Evolutionary conservation across 2,888 invertebrate species (phyloP).

Genomic region (Camptogramma bilineatum): DNA sequence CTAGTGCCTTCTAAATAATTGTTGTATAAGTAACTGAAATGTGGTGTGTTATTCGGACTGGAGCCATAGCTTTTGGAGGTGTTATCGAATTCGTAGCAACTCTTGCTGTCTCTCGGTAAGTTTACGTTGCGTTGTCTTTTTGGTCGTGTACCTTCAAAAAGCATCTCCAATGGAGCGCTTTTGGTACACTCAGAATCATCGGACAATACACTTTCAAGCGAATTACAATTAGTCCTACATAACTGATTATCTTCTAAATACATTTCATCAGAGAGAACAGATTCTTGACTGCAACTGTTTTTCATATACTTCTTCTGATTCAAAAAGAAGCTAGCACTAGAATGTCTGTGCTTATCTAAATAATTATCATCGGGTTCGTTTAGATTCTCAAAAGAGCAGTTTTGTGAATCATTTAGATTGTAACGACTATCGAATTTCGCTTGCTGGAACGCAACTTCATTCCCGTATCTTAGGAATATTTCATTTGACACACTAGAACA

Average conservation of each 20-base stretch:
- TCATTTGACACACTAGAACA: conserved; percentile 82
- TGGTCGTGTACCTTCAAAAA: conserved; percentile 86
- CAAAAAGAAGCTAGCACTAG: conserved; percentile 93
- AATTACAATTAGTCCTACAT: conserved; percentile 89
- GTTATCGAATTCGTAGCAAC: conserved; percentile 82
- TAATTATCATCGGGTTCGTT: conserved; percentile 66
- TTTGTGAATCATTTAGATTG: conserved; percentile 78
- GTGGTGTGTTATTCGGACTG: conserved; percentile 85
- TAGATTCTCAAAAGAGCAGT: conserved; percentile 78
- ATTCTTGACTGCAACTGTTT: conserved; percentile 90
- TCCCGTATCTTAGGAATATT: conserved; percentile 80
- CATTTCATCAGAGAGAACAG: conserved; percentile 90
- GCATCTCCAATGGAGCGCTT: conserved; percentile 90
- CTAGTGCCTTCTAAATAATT: conserved; percentile 58
- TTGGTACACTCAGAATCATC: conserved; percentile 92
- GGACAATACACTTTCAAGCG: conserved; percentile 92
- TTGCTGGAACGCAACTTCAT: conserved; percentile 80
- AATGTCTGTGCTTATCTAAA: conserved; percentile 87
- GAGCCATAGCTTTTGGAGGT: conserved; percentile 87
- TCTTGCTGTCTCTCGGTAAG: conserved; percentile 77
- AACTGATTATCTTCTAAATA: conserved; percentile 85
- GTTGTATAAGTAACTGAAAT: conserved; percentile 85
- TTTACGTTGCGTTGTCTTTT: conserved; percentile 67
- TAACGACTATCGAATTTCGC: conserved; percentile 79
- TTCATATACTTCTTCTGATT: conserved; percentile 88